These are phyloP conservation scores for Aspidiotus destructor DNA, from an alignment of 2,888 invertebrate species.

Conservation along the genomic window DNA sequence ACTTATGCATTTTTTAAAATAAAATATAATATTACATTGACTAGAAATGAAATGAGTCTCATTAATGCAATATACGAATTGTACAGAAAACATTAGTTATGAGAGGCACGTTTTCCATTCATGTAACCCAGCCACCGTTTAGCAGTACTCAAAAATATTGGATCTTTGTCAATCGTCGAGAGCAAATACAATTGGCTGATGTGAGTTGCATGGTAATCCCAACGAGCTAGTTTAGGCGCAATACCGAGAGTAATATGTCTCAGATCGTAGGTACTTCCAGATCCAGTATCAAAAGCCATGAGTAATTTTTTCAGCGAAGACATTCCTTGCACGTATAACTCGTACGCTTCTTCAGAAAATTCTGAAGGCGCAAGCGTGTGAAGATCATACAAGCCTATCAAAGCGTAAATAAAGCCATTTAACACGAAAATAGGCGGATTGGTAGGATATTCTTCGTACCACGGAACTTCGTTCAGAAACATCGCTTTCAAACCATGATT, in stretches of 20 bases:
- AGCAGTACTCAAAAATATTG: conserved; percentile 70
- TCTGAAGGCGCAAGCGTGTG: conserved; percentile 64
- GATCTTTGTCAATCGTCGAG: conserved; percentile 73
- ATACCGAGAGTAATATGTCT: conserved; percentile 82
- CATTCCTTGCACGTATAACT: conserved; percentile 75
- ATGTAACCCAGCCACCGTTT: conserved; percentile 91
- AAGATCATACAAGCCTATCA: conserved; percentile 83
- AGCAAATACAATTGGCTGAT: conserved; percentile 87
- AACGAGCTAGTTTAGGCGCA: conserved; percentile 88
- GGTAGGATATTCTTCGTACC: conserved; percentile 94
- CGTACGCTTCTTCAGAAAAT: conserved; percentile 59
- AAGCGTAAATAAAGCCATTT: conserved; percentile 96
- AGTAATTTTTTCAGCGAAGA: conserved; percentile 75
- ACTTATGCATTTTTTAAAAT: too few species aligned
- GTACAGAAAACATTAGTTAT: conserved; percentile 55
- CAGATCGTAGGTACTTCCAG: conserved; percentile 91
- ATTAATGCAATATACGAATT: too few species aligned
- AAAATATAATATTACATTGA: too few species aligned
- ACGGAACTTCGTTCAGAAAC: conserved; percentile 75
- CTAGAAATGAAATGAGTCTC: too few species aligned
- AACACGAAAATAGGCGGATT: conserved; percentile 88
- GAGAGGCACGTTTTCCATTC: conserved; percentile 86
- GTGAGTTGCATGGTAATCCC: conserved; percentile 99
- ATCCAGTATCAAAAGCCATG: conserved; percentile 87
- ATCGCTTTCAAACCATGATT: conserved; percentile 74